These are phyloP conservation scores for Solenodon paradoxus DNA, from an alignment of 2,113 vertebrate species.

Conservation along the genomic window DNA sequence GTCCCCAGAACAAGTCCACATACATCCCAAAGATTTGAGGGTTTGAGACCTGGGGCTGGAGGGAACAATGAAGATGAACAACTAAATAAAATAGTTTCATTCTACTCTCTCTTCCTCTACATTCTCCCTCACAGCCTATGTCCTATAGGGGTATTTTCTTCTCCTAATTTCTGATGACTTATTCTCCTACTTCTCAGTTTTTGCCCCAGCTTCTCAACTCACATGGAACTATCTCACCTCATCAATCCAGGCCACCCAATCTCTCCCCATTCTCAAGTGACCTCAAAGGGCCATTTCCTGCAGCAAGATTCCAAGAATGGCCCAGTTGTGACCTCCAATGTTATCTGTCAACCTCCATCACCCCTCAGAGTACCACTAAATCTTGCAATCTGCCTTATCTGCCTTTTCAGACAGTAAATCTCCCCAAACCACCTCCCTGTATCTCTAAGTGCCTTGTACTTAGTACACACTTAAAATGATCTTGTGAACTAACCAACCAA, in stretches of 20 bases:
- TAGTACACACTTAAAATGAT: background rate
- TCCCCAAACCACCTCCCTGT: background rate
- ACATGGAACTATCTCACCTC: background rate
- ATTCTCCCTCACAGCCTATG: background rate
- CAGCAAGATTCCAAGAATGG: background rate
- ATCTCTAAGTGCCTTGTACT: background rate
- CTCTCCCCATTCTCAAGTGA: background rate
- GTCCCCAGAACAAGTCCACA: too few species aligned
- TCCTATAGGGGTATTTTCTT: background rate
- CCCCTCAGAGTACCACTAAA: background rate
- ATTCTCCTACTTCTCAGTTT: background rate
- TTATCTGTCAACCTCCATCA: background rate
- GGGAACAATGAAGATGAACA: too few species aligned
- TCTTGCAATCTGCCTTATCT: background rate
- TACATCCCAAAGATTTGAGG: too few species aligned
- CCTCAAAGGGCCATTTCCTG: background rate
- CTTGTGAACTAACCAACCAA: background rate
- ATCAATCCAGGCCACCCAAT: background rate
- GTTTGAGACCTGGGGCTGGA: too few species aligned
- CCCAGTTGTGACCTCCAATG: background rate
- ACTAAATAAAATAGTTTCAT: too few species aligned
- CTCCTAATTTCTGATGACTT: background rate
- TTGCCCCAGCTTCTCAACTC: background rate
- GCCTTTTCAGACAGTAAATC: background rate
- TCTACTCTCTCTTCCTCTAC: too few species aligned